Evolutionary conservation across 2,888 invertebrate genomes (phyloP).

Genomic region (Phymatocera aterrima): DNA sequence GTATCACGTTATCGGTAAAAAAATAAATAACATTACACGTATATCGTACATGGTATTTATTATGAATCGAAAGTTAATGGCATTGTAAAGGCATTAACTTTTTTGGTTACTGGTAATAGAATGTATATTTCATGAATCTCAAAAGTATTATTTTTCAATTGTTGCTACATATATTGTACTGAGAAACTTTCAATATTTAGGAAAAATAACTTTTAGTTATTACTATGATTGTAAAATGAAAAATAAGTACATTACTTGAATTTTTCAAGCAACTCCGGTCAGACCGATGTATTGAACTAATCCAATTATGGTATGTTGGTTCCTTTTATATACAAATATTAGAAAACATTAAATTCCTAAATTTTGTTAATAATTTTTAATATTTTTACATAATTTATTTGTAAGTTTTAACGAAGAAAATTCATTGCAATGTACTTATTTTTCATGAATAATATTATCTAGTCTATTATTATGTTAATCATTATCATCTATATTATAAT

Average conservation of each 20-base stretch:
- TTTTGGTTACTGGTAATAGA: not conserved
- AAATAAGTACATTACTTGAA: constrained; percentile 11
- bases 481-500: constrained; percentile 33
- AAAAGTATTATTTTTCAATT: constrained; percentile 10
- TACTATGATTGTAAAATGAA: constrained; percentile 1
- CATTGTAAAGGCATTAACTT: not conserved
- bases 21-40: not conserved
- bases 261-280: constrained; percentile 15
- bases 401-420: not conserved
- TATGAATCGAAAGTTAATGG: not conserved
- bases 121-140: constrained; percentile 1
- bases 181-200: not conserved
- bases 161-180: constrained; percentile 7
- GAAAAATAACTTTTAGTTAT: not conserved
- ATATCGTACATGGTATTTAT: not conserved
- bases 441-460: constrained; percentile 24
- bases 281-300: constrained; percentile 17
- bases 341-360: not conserved
- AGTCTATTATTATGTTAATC: constrained; percentile 27
- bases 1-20: not conserved
- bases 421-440: constrained; percentile 11
- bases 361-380: not conserved
- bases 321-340: not conserved
- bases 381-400: not conserved
- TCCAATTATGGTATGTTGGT: not conserved